These are phyloP conservation scores for Argya squamiceps DNA, from an alignment of 2,797 vertebrate species.

Conservation along the genomic window DNA sequence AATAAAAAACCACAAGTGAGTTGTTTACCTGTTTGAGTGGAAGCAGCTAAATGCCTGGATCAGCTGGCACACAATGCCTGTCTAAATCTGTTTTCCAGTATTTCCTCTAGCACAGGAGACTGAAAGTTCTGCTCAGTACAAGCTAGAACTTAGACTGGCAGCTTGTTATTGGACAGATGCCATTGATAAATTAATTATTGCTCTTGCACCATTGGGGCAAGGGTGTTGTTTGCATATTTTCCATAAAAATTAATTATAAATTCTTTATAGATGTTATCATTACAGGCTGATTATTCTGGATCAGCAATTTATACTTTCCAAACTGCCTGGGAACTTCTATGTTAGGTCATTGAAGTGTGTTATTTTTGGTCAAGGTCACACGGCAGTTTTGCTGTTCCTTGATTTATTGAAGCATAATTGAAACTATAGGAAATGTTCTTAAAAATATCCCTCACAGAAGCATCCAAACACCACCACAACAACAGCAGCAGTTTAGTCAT, in stretches of 20 bases:
- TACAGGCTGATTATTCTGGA: background rate
- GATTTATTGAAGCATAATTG: background rate
- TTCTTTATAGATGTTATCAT: background rate
- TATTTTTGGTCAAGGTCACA: constrained; percentile 14
- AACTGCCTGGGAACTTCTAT: background rate
- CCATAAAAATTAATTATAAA: background rate
- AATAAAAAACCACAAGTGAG: background rate
- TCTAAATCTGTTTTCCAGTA: background rate
- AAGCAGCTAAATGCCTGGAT: background rate
- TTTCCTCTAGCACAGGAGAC: background rate
- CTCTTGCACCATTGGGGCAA: background rate
- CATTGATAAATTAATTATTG: background rate
- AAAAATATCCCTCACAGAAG: background rate
- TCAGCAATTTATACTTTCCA: background rate
- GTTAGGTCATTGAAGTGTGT: background rate
- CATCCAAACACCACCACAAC: background rate
- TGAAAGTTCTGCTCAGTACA: background rate
- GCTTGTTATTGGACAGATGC: background rate
- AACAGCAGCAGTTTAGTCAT: background rate
- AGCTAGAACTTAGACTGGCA: background rate
- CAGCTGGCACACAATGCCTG: background rate
- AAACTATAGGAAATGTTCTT: background rate
- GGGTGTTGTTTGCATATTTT: background rate
- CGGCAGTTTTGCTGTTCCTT: background rate
- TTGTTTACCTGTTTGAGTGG: background rate